phyloP scores from a whole-genome alignment of 1,140 invertebrate genomes.

The Yoshiicerus persimilis region DNA sequence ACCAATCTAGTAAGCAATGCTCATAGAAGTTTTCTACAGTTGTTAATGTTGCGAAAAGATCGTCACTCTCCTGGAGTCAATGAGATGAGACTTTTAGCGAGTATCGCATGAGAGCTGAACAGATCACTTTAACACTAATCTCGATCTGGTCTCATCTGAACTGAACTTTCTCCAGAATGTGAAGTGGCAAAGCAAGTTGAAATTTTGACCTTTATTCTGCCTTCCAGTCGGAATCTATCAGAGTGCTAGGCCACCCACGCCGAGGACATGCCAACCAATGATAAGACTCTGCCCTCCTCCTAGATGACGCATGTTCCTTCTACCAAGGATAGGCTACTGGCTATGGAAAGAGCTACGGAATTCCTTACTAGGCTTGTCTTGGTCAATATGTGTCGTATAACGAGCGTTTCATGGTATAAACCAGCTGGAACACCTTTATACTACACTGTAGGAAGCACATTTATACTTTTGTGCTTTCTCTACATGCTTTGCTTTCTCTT shows the following conservation, averaged over 20 bases:
- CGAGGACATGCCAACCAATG: conserved; percentile 30
- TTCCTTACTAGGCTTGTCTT: not conserved
- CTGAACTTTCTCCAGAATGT: not conserved
- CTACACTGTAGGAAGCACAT: not conserved
- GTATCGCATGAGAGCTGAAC: not conserved
- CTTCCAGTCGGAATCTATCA: conserved; percentile 1
- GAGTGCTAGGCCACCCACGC: conserved; percentile 37
- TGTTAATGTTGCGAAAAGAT: no score
- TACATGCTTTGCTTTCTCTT: not conserved
- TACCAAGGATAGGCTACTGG: not conserved
- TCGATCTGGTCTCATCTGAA: not conserved
- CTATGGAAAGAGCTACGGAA: not conserved
- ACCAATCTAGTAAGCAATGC: no score
- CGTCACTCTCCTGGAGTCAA: not conserved
- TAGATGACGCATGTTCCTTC: conserved; percentile 39
- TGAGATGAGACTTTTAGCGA: not conserved
- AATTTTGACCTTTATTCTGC: conserved; percentile 26
- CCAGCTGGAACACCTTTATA: not conserved
- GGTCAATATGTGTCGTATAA: no score
- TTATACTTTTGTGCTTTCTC: no score
- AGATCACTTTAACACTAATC: not conserved
- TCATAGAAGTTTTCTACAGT: no score
- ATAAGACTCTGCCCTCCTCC: conserved; percentile 25
- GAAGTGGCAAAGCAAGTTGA: not conserved
- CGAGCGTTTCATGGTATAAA: not conserved